Evolutionary conservation across 2,113 vertebrate genomes (phyloP).

Genomic region (Ailurus styani): DNA sequence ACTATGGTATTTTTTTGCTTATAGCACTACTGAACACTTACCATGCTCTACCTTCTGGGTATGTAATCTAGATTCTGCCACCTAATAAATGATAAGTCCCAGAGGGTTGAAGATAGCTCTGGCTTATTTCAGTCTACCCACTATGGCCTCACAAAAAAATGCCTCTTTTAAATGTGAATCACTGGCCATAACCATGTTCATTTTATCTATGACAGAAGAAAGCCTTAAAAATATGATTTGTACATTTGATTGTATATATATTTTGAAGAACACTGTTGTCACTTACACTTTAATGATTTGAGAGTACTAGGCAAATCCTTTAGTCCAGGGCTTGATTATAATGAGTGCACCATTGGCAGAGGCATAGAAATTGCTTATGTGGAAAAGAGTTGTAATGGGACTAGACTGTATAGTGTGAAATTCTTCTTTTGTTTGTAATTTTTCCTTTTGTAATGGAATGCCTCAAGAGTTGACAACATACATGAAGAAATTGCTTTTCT

Average conservation of each 20-base stretch:
- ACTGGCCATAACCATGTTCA: background rate
- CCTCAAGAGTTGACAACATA: background rate
- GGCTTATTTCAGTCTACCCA: background rate
- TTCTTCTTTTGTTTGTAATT: background rate
- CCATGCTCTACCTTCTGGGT: background rate
- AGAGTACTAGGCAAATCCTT: background rate
- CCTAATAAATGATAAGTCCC: background rate
- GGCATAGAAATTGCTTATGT: background rate
- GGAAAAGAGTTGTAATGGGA: conserved; percentile 2
- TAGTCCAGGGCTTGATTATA: background rate
- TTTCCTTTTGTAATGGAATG: background rate
- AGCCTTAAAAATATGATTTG: background rate
- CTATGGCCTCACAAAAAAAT: background rate
- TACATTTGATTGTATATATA: background rate
- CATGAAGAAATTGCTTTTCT: background rate
- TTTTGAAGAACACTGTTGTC: background rate
- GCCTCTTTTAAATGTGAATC: background rate
- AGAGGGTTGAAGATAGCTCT: background rate
- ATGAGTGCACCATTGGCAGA: background rate
- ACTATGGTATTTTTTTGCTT: background rate
- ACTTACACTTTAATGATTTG: background rate
- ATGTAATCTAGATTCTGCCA: background rate
- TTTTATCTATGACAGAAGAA: background rate
- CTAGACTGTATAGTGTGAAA: background rate
- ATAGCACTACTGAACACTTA: background rate